A percentile compares a stretch with the other conserved stretches of the same genome.
Conservation (phyloP, 1,140 invertebrate genomes). For the Caenorhabditis latens region DNA sequence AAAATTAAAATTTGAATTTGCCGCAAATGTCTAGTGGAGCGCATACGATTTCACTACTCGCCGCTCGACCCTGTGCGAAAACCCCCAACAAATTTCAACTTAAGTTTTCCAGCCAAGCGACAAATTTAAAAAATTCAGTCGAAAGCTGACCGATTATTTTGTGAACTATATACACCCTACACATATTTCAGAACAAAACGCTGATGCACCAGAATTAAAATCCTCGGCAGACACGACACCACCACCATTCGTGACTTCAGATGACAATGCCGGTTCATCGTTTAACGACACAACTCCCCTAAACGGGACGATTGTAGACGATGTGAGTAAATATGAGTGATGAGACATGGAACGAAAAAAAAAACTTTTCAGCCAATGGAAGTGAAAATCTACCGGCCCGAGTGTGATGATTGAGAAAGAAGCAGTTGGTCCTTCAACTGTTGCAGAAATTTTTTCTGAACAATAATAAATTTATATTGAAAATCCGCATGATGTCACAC, state of each 20-base stretch:
- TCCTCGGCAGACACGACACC: too few species aligned
- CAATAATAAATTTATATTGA: too few species aligned
- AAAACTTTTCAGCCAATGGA: slow-evolving; percentile 40
- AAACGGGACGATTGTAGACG: slow-evolving; percentile 17
- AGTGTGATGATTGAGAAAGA: background rate
- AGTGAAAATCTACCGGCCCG: slow-evolving; percentile 28
- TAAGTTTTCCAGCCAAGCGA: too few species aligned
- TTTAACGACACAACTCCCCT: slow-evolving; percentile 21
- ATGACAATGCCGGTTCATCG: background rate
- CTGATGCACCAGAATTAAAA: background rate
- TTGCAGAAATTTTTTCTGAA: too few species aligned
- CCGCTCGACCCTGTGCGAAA: too few species aligned
- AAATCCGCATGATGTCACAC: too few species aligned
- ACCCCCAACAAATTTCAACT: too few species aligned
- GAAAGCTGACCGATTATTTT: background rate
- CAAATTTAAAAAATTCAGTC: background rate
- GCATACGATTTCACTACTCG: too few species aligned
- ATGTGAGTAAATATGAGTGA: slow-evolving; percentile 4
- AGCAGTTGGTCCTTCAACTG: too few species aligned
- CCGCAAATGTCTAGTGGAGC: too few species aligned
- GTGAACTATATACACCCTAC: too few species aligned
- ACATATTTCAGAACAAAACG: slow-evolving; percentile 10
- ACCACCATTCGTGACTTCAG: background rate
- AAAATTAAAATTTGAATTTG: too few species aligned
- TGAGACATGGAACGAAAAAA: background rate